A percentile compares a stretch with the other conserved stretches of the same genome.
Evolutionary conservation across 2,113 vertebrate genomes (phyloP).

Genomic region (Phaethon lepturus): DNA sequence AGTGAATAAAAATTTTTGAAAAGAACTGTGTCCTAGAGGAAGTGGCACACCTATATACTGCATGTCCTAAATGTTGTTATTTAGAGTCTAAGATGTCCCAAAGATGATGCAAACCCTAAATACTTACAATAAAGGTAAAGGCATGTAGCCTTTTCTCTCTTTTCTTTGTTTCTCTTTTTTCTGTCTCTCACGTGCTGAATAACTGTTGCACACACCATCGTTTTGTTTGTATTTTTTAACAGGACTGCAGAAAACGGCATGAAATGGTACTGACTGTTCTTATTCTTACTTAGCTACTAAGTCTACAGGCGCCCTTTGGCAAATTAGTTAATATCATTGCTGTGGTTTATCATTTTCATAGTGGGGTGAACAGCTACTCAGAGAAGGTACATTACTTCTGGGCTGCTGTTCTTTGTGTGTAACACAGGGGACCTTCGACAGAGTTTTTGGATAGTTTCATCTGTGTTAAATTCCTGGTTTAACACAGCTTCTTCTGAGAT

Average conservation of each 20-base stretch:
- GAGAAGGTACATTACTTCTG: neutral
- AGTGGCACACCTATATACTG: neutral
- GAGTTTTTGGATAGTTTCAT: neutral
- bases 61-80: neutral
- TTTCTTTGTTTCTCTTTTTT: neutral
- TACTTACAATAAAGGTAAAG: conserved; percentile 44
- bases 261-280: neutral
- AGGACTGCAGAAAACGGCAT: neutral
- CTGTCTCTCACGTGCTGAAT: neutral
- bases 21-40: neutral
- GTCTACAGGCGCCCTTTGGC: neutral
- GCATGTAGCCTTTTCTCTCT: neutral
- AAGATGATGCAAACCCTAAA: neutral
- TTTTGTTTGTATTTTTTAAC: neutral
- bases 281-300: neutral
- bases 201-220: neutral
- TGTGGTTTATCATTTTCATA: neutral
- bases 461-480: neutral
- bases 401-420: neutral
- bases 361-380: neutral
- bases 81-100: neutral
- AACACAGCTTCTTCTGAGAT: neutral
- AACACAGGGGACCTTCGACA: neutral
- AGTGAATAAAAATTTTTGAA: conserved; percentile 55
- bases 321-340: neutral